Percentiles rank a stretch among this genome's conserved stretches.
These are phyloP conservation scores for Polyodon spathula DNA, from an alignment of 2,113 vertebrate genomes.

Conservation along the genomic window DNA sequence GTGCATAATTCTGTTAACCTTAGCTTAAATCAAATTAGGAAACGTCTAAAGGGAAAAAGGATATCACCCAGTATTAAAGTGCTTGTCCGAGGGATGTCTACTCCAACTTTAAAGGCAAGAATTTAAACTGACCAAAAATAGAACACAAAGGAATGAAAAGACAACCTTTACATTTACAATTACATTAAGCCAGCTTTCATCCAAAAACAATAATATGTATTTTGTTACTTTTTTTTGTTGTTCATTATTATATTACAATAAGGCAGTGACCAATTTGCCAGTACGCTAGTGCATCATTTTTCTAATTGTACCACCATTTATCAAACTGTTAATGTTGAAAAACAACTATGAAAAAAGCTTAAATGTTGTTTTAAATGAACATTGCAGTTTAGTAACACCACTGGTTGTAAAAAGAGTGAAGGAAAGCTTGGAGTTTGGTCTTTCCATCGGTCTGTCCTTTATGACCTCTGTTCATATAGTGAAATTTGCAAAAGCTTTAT, in stretches of 20 bases:
- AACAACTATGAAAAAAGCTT: too few species aligned
- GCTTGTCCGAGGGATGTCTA: background rate
- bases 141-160: too few species aligned
- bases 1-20: slow-evolving; percentile 67
- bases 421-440: slow-evolving; percentile 25
- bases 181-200: too few species aligned
- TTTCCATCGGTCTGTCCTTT: slow-evolving; percentile 33
- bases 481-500: slow-evolving; percentile 26
- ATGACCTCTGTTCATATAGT: slow-evolving; percentile 2
- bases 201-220: too few species aligned
- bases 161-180: too few species aligned
- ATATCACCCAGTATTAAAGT: slow-evolving; percentile 45
- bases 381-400: too few species aligned
- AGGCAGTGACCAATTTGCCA: background rate
- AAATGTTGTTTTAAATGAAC: too few species aligned
- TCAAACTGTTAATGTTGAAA: too few species aligned
- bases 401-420: too few species aligned
- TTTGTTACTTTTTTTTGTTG: background rate
- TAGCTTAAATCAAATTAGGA: slow-evolving; percentile 66
- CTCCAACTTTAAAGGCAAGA: background rate
- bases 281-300: background rate
- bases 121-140: background rate
- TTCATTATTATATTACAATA: background rate
- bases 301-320: background rate
- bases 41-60: slow-evolving; percentile 73